Base-by-base conservation (phyloP, 2,888 invertebrate genomes). In the Anarsia innoxiella region DNA sequence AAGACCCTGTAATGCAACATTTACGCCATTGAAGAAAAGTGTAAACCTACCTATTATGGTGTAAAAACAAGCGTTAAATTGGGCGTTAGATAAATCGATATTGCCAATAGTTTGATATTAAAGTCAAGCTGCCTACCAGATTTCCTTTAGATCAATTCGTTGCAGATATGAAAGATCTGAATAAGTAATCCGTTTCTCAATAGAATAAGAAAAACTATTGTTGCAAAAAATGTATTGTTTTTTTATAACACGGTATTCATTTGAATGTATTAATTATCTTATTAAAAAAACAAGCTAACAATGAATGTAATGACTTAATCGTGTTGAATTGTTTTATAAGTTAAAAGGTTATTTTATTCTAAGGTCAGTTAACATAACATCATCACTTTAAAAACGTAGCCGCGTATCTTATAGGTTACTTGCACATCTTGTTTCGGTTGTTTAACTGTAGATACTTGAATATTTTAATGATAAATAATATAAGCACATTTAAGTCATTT, bases 61-160 rank as follows among this genome's bases (percentile, higher is more conserved):
- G 48, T 44, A 46, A 44, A 56, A 52, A 47, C 45, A 50, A 55
- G 48, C 52, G 49, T 59, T 48, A 53, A 62, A 60, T 56, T 54
- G 48, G 55, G 55, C 48, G 51, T 54, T 47, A 62, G 49, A 56
- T 62, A 66, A 66, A 58, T 65, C 11, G 47, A 59, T 66, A 62
- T 66, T 66, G 58, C 59, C 62, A 73, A 72, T 70, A 60, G 64
- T 67, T 73, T 71, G 61, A 56, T 50, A 53, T 57, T 53, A 53
- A 52, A 54, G 50, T 53, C 46, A 19, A 5, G 56, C 45, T 48
- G 50, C 59, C 26, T 23, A 29, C 26, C n/a, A 31, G 55, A 60
- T 67, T 59, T 60, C 63, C 54, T 59, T 59, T 49, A 57, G 51
- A 65, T 58, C 58, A 47, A 72, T 74, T 71, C 55, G 68, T 55